Evolutionary conservation across 2,113 vertebrate genomes (phyloP).

Genomic region (Atrichornis clamosus): DNA sequence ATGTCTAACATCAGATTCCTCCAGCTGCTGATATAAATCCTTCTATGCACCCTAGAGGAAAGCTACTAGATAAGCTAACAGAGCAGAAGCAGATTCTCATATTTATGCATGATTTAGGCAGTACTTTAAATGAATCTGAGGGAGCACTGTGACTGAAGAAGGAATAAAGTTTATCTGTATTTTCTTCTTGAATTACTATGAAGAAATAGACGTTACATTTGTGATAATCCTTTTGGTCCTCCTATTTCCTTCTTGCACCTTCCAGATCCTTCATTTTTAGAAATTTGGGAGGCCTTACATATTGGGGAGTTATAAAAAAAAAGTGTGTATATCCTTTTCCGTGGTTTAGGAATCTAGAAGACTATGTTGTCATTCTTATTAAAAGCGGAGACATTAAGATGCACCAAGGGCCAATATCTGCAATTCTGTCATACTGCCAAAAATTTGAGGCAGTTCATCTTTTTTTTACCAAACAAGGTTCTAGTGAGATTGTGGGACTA

Average conservation of each 20-base stretch:
- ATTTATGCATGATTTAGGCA: neutral
- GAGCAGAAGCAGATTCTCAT: neutral
- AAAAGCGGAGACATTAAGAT: neutral
- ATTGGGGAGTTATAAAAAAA: neutral
- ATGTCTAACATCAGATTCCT: neutral
- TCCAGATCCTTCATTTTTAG: neutral
- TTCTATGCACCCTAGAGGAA: neutral
- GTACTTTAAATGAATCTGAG: neutral
- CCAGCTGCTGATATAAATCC: neutral
- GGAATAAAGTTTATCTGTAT: neutral
- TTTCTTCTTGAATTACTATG: neutral
- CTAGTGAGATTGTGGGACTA: neutral
- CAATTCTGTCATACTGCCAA: neutral
- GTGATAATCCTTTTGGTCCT: neutral
- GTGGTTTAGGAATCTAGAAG: neutral
- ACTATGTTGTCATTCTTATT: neutral
- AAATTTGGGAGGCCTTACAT: neutral
- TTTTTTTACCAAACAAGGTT: neutral
- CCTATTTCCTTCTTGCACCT: neutral
- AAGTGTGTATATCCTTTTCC: neutral
- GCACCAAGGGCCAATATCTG: neutral
- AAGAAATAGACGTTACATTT: neutral
- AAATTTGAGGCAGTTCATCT: neutral
- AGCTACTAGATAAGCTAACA: neutral
- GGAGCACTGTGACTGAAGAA: neutral